Conservation (phyloP, 2,888 invertebrate genomes). For the Aspidiotus rigidus region DNA sequence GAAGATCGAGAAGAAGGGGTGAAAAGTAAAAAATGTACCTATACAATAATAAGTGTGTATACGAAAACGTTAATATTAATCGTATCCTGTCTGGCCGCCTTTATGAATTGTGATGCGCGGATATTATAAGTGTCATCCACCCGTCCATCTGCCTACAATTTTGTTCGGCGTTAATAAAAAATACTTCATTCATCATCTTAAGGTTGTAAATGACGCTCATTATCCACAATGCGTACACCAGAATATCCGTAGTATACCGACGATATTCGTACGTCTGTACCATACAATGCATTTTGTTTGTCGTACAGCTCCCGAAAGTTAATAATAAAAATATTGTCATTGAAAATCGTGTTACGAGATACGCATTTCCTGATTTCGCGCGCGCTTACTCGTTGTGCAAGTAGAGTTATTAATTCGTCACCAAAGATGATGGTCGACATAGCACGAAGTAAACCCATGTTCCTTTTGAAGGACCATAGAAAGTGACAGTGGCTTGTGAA, state of each 20-base stretch:
- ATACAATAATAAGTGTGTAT: background rate
- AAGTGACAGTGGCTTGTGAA: no score
- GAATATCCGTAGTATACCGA: background rate
- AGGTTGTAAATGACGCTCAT: background rate
- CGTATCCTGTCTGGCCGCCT: slow-evolving; percentile 2
- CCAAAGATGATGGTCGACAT: no score
- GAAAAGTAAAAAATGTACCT: background rate
- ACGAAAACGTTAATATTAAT: slow-evolving; percentile 4
- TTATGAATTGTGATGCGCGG: no score
- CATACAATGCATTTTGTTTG: background rate
- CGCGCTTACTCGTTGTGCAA: no score
- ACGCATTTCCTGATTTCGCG: background rate
- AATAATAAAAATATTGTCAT: slow-evolving; percentile 1
- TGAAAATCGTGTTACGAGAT: background rate
- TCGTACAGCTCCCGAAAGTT: background rate
- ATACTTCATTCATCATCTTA: background rate
- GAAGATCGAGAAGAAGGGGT: no score
- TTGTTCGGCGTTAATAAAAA: background rate
- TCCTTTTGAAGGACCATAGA: no score
- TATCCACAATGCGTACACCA: background rate
- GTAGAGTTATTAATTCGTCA: no score
- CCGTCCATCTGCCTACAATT: background rate
- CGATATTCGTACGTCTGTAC: background rate
- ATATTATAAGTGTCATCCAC: slow-evolving; percentile 1
- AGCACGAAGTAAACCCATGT: no score